Evolutionary conservation across 2,797 vertebrate species (phyloP).

Genomic region (Remorina albescens): DNA sequence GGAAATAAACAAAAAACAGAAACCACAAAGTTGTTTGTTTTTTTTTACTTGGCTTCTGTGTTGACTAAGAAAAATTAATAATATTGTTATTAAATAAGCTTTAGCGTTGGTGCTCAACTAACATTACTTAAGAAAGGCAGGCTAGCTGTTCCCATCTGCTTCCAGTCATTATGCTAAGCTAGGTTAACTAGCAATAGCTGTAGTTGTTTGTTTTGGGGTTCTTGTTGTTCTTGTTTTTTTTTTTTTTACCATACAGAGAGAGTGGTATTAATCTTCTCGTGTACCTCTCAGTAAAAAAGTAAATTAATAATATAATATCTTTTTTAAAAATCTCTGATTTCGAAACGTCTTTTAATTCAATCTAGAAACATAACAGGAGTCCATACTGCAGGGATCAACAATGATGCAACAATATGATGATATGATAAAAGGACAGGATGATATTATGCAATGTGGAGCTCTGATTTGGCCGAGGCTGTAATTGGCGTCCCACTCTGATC

Average conservation of each 20-base stretch:
- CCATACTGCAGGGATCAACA: constrained; percentile 8
- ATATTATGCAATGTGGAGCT: constrained; percentile 47
- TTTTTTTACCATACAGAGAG: neutral
- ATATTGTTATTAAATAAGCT: neutral
- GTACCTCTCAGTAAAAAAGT: neutral
- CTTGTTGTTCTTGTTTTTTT: too few species aligned
- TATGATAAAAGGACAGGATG: constrained; percentile 24
- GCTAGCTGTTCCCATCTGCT: neutral
- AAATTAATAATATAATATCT: neutral
- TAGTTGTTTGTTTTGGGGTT: too few species aligned
- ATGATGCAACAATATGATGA: constrained; percentile 26
- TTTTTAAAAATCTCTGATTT: neutral
- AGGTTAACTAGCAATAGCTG: neutral
- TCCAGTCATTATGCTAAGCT: neutral
- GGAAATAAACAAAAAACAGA: too few species aligned
- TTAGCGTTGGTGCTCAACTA: neutral
- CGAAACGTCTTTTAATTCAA: neutral
- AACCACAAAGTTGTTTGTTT: neutral
- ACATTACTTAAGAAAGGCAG: neutral
- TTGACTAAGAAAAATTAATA: too few species aligned
- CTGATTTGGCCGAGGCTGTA: constrained; percentile 39
- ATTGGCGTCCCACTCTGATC: constrained; percentile 44
- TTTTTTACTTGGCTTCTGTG: neutral
- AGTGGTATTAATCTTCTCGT: neutral
- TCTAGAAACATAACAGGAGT: constrained; percentile 8